Percentiles rank a stretch among this genome's conserved stretches.
These are phyloP conservation scores for Rutpela maculata DNA, from an alignment of 2,888 invertebrate species.

Conservation along the genomic window DNA sequence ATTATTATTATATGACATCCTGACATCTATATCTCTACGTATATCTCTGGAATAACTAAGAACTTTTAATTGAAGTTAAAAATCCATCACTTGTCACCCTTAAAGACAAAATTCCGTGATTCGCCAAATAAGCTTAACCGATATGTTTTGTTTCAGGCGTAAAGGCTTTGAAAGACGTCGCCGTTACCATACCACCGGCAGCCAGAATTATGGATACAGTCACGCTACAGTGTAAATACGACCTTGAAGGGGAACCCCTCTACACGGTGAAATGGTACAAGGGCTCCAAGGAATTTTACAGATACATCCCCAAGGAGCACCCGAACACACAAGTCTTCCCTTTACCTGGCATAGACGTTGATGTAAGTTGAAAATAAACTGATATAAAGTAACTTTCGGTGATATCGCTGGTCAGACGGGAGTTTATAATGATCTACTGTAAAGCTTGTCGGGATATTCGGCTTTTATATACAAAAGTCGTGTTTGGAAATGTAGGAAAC, in stretches of 20 bases:
- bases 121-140: not conserved
- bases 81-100: too few species aligned
- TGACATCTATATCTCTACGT: too few species aligned
- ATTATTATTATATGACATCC: too few species aligned
- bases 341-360: slow-evolving; percentile 81
- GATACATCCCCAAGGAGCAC: slow-evolving; percentile 87
- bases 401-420: not conserved
- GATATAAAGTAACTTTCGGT: slow-evolving; percentile 16
- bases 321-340: slow-evolving; percentile 85
- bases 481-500: too few species aligned
- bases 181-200: slow-evolving; percentile 83
- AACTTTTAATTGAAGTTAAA: too few species aligned
- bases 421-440: not conserved
- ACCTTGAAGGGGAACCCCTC: slow-evolving; percentile 83
- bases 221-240: slow-evolving; percentile 84
- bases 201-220: slow-evolving; percentile 84
- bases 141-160: slow-evolving; percentile 46
- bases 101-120: not conserved
- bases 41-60: too few species aligned
- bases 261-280: slow-evolving; percentile 91
- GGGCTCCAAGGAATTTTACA: slow-evolving; percentile 85
- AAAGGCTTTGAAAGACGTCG: slow-evolving; percentile 81
- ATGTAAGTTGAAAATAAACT: slow-evolving; percentile 78
- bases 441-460: not conserved
- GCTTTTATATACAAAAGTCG: too few species aligned